phyloP scores from a whole-genome alignment of 2,113 vertebrate species.

The Cyphomyrus plagiostoma region DNA sequence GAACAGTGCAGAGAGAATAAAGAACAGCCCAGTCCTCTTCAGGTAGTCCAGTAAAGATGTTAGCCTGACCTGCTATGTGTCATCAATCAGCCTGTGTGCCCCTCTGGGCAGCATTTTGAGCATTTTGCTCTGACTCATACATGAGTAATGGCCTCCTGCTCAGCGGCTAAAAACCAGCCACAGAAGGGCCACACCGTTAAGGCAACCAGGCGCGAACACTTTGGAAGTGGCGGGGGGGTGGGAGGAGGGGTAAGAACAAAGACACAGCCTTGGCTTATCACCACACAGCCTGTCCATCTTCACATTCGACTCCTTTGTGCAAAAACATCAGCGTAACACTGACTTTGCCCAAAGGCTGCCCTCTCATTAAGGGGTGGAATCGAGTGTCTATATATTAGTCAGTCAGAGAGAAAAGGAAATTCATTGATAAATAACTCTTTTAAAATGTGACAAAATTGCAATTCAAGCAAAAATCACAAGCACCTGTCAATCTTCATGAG shows the following conservation, averaged over 20 bases:
- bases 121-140: background rate
- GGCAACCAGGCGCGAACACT: background rate
- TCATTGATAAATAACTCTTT: background rate
- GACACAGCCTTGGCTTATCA: background rate
- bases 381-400: background rate
- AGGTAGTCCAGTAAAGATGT: slow-evolving; percentile 4
- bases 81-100: background rate
- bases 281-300: background rate
- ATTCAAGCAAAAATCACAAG: background rate
- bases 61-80: background rate
- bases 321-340: background rate
- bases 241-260: background rate
- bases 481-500: background rate
- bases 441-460: background rate
- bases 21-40: background rate
- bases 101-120: slow-evolving; percentile 5
- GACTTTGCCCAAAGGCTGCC: background rate
- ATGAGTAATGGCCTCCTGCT: slow-evolving; percentile 1
- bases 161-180: background rate
- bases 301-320: background rate
- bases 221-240: background rate
- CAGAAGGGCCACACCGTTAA: background rate
- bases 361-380: background rate
- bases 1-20: background rate
- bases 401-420: background rate